Conservation (phyloP, 2,888 invertebrate genomes). For the Norana najaformis region DNA sequence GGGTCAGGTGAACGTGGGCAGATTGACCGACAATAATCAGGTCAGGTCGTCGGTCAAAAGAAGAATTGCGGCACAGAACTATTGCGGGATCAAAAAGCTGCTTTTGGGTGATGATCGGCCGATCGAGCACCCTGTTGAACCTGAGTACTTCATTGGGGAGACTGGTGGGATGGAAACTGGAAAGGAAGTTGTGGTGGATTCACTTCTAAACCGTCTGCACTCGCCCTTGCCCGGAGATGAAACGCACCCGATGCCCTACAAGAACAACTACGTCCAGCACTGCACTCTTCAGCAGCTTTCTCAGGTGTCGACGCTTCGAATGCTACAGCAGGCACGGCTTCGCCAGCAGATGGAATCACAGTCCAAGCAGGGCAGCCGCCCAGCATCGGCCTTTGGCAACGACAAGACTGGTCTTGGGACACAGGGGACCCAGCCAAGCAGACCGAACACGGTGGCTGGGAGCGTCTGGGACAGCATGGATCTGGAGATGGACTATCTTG, state of each 20-base stretch:
- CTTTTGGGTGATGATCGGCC: background rate
- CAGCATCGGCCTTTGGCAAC: background rate
- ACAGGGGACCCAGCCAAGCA: slow-evolving; percentile 9
- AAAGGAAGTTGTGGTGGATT: background rate
- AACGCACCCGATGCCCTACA: background rate
- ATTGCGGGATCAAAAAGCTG: background rate
- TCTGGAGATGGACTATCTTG: background rate
- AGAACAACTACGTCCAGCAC: slow-evolving; percentile 18
- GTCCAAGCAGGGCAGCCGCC: background rate
- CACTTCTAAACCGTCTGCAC: background rate
- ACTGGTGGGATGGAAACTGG: background rate
- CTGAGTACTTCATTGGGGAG: background rate
- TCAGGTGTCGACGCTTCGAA: background rate
- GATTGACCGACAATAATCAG: background rate
- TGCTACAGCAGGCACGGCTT: background rate
- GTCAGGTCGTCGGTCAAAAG: background rate
- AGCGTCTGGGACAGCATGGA: background rate
- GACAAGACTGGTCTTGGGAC: background rate
- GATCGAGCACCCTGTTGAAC: background rate
- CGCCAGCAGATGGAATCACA: background rate
- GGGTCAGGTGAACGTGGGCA: background rate
- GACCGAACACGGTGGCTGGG: slow-evolving; percentile 28
- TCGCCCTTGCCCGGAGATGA: background rate
- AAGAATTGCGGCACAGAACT: background rate
- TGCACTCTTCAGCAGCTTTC: slow-evolving; percentile 30